Evolutionary conservation across 2,797 vertebrate genomes (phyloP), one percentile per base, ranked within the genome.

Genomic region (Ctenopoma kingsleyae): DNA sequence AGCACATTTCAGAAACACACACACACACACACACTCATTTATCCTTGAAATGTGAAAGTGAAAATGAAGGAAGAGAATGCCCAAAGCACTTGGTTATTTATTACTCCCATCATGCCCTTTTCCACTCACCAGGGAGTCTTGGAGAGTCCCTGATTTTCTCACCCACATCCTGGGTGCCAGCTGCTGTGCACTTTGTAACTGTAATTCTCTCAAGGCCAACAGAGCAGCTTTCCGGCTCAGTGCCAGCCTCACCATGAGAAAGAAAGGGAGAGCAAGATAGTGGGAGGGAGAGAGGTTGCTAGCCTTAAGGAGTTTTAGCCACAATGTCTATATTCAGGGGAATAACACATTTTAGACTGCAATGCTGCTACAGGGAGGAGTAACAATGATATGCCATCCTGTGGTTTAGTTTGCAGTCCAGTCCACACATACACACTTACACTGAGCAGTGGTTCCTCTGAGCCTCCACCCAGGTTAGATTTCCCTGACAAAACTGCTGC

Each of bases 71-170:
- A 15, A 19, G 10, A 13, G 25, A 16, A 4, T 20, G 8, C 22
- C 19, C 22, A 25, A 3, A 25, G n/a, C 41, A 0, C 16, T 35
- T 15, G 0, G 36, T 62, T 67, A 58, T 73, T 41, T 64, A 2
- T 60, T 80, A 23, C 38, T 6, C 43, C 70, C 36, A 63, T 44
- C 0, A 3, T 17, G 47, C 25, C 56, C 63, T 66, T 78, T 85
- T 54, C 41, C 0, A 0, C 76, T 62, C 47, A 76, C 43, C n/a
- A 57, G 53, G 61, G 48, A 86, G 41, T 63, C 43, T 27, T 56
- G 81, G 85, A 90, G 86, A 90, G 81, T 89, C 89, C 89, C 85
- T 67, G 43, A 57, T 57, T 80, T 75, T 84, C 68, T 72, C 80
- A 67, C 43, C 51, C 71, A 67, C 70, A 69, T 87, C 85, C 81